A percentile compares a stretch with the other conserved stretches of the same genome.
Evolutionary conservation across 2,113 vertebrate species (phyloP).

Genomic region (Cavia aperea): DNA sequence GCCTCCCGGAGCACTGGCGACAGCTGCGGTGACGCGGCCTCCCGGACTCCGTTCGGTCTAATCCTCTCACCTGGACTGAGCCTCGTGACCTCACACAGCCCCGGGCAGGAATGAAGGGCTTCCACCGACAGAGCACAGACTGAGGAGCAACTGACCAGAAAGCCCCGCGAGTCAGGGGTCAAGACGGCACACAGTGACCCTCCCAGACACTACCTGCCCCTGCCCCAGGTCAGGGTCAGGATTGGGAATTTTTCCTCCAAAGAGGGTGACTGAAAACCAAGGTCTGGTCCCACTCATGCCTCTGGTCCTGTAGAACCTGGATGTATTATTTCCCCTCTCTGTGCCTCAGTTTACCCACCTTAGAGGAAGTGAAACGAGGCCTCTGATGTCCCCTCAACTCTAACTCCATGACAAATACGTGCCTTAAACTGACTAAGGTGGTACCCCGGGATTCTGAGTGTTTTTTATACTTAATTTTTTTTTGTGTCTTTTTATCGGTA

Average conservation of each 20-base stretch:
- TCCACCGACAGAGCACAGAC: background rate
- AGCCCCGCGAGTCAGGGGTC: background rate
- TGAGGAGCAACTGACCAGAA: background rate
- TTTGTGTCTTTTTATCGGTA: too few relatives aligned
- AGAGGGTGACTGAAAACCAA: background rate
- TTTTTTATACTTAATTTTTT: background rate
- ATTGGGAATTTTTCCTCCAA: background rate
- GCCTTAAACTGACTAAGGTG: background rate
- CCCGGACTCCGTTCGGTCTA: accelerated
- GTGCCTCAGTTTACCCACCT: background rate
- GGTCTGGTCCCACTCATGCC: too few relatives aligned
- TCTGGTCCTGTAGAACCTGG: background rate
- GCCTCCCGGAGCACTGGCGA: background rate
- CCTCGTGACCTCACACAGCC: background rate
- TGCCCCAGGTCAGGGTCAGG: accelerated
- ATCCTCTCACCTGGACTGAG: too few relatives aligned
- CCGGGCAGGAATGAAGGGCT: background rate
- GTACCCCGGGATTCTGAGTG: background rate
- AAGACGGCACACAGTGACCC: background rate
- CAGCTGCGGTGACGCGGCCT: accelerated
- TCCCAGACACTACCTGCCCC: background rate
- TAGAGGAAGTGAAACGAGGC: background rate
- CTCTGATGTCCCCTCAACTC: background rate
- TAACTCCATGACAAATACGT: background rate
- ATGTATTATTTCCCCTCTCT: background rate